Evolutionary conservation across 2,113 vertebrate genomes (phyloP).

Genomic region (Tympanuchus pallidicinctus): DNA sequence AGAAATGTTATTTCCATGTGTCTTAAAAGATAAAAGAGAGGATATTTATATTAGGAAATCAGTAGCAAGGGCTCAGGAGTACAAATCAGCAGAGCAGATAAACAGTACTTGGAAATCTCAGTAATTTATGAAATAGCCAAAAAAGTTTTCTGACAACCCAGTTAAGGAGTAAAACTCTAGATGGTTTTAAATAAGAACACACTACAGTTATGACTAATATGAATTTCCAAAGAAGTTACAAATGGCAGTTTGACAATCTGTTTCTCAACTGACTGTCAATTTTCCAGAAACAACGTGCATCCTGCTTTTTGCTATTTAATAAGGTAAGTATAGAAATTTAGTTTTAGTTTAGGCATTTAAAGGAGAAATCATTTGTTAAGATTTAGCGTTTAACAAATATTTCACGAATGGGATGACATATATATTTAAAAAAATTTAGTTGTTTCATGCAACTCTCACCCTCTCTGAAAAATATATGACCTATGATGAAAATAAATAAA

Average conservation of each 20-base stretch:
- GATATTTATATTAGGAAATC: neutral
- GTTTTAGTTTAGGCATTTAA: neutral
- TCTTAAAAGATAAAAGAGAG: neutral
- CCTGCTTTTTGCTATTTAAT: neutral
- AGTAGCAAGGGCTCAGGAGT: neutral
- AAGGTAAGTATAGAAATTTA: neutral
- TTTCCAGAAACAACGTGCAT: neutral
- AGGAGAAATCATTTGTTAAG: neutral
- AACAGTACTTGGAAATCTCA: neutral
- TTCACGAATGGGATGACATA: neutral
- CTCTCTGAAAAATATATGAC: neutral
- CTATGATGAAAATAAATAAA: neutral
- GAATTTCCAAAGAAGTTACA: slow-evolving; percentile 13
- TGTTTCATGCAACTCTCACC: neutral
- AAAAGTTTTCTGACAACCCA: neutral
- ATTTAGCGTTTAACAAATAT: neutral
- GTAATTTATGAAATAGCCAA: neutral
- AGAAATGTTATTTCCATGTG: neutral
- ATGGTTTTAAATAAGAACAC: slow-evolving; percentile 13
- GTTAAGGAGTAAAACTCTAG: neutral
- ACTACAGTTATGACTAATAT: slow-evolving; percentile 19
- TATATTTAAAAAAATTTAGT: neutral
- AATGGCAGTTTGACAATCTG: neutral
- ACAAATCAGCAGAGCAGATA: neutral
- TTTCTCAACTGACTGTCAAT: neutral